A percentile compares a stretch with the other conserved stretches of the same genome.
Evolutionary conservation across 2,797 vertebrate species (phyloP).

Genomic region (Calcarius lapponicus): DNA sequence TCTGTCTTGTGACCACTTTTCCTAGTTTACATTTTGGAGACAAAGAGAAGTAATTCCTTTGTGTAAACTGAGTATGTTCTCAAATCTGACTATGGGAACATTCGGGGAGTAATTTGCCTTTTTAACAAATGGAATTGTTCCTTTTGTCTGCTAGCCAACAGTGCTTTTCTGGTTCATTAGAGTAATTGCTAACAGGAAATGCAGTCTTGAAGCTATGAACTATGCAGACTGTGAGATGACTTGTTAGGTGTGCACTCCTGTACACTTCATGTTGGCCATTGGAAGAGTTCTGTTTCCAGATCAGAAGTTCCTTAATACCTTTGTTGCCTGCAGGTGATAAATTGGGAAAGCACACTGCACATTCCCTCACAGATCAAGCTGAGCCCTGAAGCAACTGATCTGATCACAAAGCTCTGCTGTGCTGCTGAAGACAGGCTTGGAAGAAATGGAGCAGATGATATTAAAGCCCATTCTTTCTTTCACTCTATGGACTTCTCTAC

Average conservation of each 20-base stretch:
- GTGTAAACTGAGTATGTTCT: neutral
- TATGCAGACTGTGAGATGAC: neutral
- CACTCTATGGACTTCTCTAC: conserved; percentile 89
- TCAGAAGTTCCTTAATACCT: neutral
- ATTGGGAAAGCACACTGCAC: conserved; percentile 97
- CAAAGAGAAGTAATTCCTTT: neutral
- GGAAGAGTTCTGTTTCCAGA: neutral
- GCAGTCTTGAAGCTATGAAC: neutral
- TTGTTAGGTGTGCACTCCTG: fast-evolving
- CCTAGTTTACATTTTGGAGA: neutral
- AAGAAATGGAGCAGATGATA: conserved; percentile 90
- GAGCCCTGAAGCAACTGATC: conserved; percentile 90
- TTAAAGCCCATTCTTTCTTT: conserved; percentile 95
- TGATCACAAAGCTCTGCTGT: conserved; percentile 93
- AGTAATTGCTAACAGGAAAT: neutral
- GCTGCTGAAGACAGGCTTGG: conserved; percentile 92
- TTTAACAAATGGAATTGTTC: neutral
- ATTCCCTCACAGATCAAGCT: conserved; percentile 94
- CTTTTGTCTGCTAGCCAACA: neutral
- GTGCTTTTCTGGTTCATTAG: neutral
- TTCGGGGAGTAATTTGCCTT: neutral
- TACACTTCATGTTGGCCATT: neutral
- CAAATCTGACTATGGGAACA: neutral
- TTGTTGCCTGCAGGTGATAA: conserved; percentile 87
- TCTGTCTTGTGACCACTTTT: neutral